A percentile compares a stretch with the other conserved stretches of the same genome.
phyloP scores from a whole-genome alignment of 1,140 invertebrate species.

The Nasonia giraulti region DNA sequence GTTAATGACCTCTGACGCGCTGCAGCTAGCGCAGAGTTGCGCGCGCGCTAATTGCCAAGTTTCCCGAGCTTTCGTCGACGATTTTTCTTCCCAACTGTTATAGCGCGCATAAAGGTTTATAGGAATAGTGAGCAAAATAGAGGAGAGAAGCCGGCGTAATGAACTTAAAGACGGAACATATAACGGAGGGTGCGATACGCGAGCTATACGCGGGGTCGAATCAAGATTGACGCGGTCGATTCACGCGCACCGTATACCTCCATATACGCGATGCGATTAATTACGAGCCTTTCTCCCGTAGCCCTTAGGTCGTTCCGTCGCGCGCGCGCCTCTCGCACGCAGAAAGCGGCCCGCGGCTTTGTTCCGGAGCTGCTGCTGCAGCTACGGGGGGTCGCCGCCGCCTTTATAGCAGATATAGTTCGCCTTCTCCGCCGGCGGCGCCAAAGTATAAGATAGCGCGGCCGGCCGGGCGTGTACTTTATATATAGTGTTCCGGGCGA shows the following conservation, averaged over 20 bases:
- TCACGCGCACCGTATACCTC: background rate
- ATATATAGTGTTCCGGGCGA: slow-evolving; percentile 6
- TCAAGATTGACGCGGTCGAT: slow-evolving; percentile 11
- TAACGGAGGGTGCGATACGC: background rate
- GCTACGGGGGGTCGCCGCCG: background rate
- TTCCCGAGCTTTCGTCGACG: background rate
- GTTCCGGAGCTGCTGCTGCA: background rate
- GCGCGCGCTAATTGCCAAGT: slow-evolving; percentile 24
- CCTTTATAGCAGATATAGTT: background rate
- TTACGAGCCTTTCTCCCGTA: slow-evolving; percentile 14
- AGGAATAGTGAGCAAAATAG: too few relatives aligned
- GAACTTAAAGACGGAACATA: background rate
- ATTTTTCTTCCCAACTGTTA: background rate
- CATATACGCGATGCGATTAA: slow-evolving; percentile 37
- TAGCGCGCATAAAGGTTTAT: too few relatives aligned
- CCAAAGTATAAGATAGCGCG: slow-evolving; percentile 48
- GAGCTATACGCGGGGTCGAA: too few relatives aligned
- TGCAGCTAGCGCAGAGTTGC: background rate
- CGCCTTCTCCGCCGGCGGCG: slow-evolving; percentile 9
- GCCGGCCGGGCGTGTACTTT: background rate
- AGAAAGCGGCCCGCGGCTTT: slow-evolving; percentile 23
- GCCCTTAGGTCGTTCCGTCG: background rate
- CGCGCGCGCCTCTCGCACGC: too few relatives aligned
- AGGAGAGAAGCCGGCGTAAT: background rate
- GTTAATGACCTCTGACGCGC: slow-evolving; percentile 18